Conservation (phyloP, 2,888 invertebrate genomes). For the Euphydryas editha region DNA sequence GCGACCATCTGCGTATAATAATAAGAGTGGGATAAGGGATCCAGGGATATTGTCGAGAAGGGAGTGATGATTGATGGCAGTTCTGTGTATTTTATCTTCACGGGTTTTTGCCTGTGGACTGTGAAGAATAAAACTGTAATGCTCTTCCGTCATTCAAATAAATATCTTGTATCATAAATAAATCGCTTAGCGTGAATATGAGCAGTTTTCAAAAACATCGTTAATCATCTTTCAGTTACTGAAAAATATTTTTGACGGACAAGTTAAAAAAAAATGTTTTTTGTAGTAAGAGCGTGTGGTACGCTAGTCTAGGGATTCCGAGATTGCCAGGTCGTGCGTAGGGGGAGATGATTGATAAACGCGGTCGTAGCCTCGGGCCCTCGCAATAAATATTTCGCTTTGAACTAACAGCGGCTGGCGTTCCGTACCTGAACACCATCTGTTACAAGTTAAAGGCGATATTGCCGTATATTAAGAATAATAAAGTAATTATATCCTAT, state of each 20-base stretch:
- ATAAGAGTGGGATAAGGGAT: constrained; percentile 23
- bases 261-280: constrained; percentile 9
- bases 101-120: constrained; percentile 17
- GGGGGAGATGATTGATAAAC: constrained; percentile 56
- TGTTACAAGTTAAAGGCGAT: constrained; percentile 21
- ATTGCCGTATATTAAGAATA: neutral
- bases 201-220: too few species aligned
- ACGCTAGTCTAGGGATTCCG: constrained; percentile 15
- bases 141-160: constrained; percentile 10
- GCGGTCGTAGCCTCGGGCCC: constrained; percentile 34
- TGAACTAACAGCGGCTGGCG: constrained; percentile 18
- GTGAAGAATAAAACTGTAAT: constrained; percentile 11
- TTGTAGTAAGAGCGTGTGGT: constrained; percentile 3
- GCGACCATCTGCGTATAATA: constrained; percentile 38
- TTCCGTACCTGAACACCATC: constrained; percentile 15
- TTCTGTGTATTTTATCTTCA: constrained; percentile 31
- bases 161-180: neutral
- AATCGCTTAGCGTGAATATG: neutral
- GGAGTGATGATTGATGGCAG: constrained; percentile 38
- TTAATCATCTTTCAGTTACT: neutral
- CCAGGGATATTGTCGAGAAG: constrained; percentile 46
- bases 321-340: constrained; percentile 34
- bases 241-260: neutral
- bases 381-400: constrained; percentile 34
- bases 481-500: neutral